Percentiles rank a stretch among this genome's conserved stretches.
Evolutionary conservation across 2,888 invertebrate genomes (phyloP).

Genomic region (Crepidodera aurea): DNA sequence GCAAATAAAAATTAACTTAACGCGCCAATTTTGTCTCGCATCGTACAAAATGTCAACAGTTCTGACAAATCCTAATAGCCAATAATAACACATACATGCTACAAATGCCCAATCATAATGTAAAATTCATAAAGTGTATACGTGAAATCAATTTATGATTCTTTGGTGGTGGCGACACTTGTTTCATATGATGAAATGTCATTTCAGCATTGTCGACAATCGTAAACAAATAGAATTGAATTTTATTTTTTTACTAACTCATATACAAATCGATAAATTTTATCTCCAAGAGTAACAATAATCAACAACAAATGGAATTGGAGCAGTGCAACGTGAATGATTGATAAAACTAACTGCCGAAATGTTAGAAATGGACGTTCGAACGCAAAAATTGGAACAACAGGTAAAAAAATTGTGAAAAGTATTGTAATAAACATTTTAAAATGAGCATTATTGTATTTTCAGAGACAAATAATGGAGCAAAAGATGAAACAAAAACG

Average conservation of each 20-base stretch:
- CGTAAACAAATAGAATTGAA: constrained; percentile 25
- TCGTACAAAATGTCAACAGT: too few relatives aligned
- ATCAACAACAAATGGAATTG: constrained; percentile 43
- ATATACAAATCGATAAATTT: constrained; percentile 44
- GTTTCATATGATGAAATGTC: background rate
- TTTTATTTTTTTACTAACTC: constrained; percentile 32
- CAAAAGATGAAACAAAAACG: constrained; percentile 89
- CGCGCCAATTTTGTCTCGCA: too few relatives aligned
- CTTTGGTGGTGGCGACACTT: background rate
- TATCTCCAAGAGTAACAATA: constrained; percentile 51
- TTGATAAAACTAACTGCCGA: constrained; percentile 26
- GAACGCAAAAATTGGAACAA: constrained; percentile 87
- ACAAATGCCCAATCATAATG: too few relatives aligned
- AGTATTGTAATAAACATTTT: background rate
- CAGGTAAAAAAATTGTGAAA: constrained; percentile 69
- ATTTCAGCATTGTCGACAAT: constrained; percentile 15
- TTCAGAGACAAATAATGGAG: constrained; percentile 84
- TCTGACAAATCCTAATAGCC: too few relatives aligned
- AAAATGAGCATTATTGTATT: constrained; percentile 38
- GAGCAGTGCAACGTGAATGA: constrained; percentile 30
- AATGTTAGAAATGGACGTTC: constrained; percentile 58
- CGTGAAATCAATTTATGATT: too few relatives aligned
- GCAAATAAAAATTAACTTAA: too few relatives aligned
- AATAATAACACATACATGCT: too few relatives aligned
- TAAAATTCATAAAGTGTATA: too few relatives aligned